A percentile compares a stretch with the other conserved stretches of the same genome.
phyloP scores from a whole-genome alignment of 2,113 vertebrate genomes.

The Apeltes quadracus region DNA sequence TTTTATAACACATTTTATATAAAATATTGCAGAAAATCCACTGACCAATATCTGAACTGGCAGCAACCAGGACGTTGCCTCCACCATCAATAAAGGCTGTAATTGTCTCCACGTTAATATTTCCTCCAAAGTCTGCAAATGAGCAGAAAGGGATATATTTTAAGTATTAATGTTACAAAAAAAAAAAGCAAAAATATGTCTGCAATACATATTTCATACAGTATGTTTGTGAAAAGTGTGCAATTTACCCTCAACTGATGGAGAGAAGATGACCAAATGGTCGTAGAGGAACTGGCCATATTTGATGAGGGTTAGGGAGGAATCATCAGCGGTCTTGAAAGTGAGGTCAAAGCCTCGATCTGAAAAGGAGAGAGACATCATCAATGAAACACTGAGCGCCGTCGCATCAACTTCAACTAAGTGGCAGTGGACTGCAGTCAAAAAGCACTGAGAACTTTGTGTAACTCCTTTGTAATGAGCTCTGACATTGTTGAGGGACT shows the following conservation, averaged over 20 bases:
- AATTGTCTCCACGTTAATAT: conserved; percentile 96
- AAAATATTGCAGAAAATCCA: conserved; percentile 6
- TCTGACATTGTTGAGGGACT: not conserved
- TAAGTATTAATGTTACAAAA: not conserved
- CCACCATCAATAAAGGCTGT: conserved; percentile 95
- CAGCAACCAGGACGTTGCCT: conserved; percentile 92
- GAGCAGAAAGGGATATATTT: not conserved
- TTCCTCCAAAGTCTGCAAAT: conserved; percentile 94
- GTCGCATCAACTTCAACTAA: not conserved
- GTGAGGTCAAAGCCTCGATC: conserved; percentile 93
- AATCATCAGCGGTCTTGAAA: conserved; percentile 93
- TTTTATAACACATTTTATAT: not conserved
- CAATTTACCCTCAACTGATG: conserved; percentile 92
- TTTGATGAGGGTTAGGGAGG: conserved; percentile 92
- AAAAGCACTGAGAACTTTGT: not conserved
- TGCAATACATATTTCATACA: not conserved
- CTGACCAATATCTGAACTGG: conserved; percentile 94
- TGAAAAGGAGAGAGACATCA: conserved; percentile 59
- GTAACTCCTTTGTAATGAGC: not conserved
- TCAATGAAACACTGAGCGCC: not conserved
- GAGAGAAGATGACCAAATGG: conserved; percentile 93
- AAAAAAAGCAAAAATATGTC: not conserved
- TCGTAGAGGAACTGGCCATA: conserved; percentile 96
- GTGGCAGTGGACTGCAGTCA: not conserved
- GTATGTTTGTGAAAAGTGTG: not conserved